Evolutionary conservation across 1,140 invertebrate species (phyloP), one percentile per base, ranked within the genome.

Genomic region (Magallana angulata): DNA sequence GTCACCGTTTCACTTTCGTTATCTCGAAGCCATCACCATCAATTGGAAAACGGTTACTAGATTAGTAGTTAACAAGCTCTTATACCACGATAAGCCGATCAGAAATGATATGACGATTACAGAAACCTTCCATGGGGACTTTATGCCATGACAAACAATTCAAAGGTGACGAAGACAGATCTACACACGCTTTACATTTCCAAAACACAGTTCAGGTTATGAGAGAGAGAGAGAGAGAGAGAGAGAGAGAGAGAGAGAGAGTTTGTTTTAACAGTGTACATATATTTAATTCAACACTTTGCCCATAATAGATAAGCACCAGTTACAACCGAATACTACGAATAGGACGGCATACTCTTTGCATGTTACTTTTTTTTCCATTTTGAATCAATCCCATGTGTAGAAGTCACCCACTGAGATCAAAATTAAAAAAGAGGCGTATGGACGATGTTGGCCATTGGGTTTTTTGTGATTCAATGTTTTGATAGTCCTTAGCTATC

Each of bases 1-100:
- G 68, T 71, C 68, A 71, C 68, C n/a, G 36, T 71, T 71, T 71
- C 18, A 71, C 68, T 71, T 71, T 71, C 68, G n/a, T 71, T 71
- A 71, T 71, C 68, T 71, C 18, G 1, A 30, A 71, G 68, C 68
- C 24, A 71, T 71, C 68, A 71, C 68, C 68, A 71, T 71, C 68
- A 71, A 71, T 71, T 71, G 68, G 68, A 71, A 71, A 71, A 71
- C 68, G 68, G 68, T 71, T 71, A 71, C 68, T 71, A 71, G 68
- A 71, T 71, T 71, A 30, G 18, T 71, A 71, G 68, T 71, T 71
- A 71, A 71, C 68, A 71, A 71, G 68, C 68, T 71, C 24, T 71
- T 18, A 71, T 18, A 71, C 36, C 68, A 71, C 24, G 68, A 71
- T 18, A 71, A 30, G 68, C 36, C 68, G 68, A 71, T 71, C 36